These are phyloP conservation scores for Heterodera filipjevi DNA, from an alignment of 2,888 invertebrate genomes.

Conservation along the genomic window DNA sequence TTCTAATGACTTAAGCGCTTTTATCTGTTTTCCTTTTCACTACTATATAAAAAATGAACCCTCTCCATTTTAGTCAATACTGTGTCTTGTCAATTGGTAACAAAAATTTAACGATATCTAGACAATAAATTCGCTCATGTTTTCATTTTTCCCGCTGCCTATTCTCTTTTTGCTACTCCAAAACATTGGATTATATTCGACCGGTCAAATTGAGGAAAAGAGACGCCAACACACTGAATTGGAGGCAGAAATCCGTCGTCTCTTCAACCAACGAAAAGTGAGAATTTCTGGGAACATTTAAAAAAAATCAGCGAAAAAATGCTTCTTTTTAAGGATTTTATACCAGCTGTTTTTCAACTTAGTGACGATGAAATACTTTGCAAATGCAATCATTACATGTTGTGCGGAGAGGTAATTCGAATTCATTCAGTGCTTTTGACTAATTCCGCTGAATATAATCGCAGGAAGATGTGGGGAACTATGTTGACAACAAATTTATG, in stretches of 20 bases:
- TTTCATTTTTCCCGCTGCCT: not conserved
- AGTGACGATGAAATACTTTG: constrained; percentile 16
- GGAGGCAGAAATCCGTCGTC: not conserved
- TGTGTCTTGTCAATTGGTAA: no score
- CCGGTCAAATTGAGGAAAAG: not conserved
- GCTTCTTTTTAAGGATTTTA: not conserved
- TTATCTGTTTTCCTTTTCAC: no score
- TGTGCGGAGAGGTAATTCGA: not conserved
- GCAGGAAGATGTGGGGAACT: constrained; percentile 32
- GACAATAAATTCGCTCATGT: no score
- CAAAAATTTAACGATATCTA: no score
- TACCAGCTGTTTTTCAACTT: not conserved
- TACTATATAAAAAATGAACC: no score
- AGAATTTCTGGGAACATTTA: not conserved
- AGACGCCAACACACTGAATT: not conserved
- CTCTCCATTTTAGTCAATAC: no score
- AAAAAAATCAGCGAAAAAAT: no score
- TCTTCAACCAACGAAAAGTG: not conserved
- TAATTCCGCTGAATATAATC: not conserved
- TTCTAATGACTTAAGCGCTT: no score
- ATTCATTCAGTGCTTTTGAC: not conserved
- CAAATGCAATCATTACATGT: constrained; percentile 12
- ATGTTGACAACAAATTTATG: constrained; percentile 32
- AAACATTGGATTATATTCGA: not conserved
- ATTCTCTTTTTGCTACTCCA: not conserved